Evolutionary conservation across 2,888 invertebrate genomes (phyloP).

Genomic region (Girardia tigrina): DNA sequence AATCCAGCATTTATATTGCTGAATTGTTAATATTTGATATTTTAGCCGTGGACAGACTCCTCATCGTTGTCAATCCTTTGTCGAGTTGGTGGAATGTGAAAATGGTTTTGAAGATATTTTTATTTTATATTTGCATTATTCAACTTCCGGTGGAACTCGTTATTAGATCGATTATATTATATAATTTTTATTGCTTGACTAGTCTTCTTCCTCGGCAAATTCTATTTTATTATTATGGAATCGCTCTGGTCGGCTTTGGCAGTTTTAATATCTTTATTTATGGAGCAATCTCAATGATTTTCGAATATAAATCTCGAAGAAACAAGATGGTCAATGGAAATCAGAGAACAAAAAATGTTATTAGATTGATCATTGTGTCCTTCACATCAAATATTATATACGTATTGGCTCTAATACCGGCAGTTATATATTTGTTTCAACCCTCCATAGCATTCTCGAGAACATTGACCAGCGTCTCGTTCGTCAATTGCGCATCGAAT

Average conservation of each 20-base stretch:
- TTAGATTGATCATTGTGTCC: not conserved
- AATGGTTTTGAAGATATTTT: not conserved
- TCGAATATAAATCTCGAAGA: not conserved
- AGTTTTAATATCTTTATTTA: not conserved
- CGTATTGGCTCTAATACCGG: not conserved
- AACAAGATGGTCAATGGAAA: not conserved
- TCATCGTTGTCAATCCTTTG: not conserved
- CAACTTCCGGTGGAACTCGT: not conserved
- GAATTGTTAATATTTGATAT: constrained; percentile 12
- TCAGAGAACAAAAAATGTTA: not conserved
- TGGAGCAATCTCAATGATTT: not conserved
- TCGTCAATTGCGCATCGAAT: not conserved
- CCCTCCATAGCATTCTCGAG: not conserved
- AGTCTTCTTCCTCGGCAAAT: not conserved
- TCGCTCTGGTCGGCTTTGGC: not conserved
- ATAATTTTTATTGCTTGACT: not conserved
- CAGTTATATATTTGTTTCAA: not conserved
- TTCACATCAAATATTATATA: not conserved
- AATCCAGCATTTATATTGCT: not conserved
- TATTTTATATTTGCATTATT: not conserved
- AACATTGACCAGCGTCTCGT: not conserved
- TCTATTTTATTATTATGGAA: not conserved
- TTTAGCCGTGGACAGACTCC: not conserved
- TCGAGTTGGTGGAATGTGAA: not conserved
- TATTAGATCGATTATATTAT: not conserved